phyloP scores from a whole-genome alignment of 1,140 invertebrate species.

The Drosophila saltans region DNA sequence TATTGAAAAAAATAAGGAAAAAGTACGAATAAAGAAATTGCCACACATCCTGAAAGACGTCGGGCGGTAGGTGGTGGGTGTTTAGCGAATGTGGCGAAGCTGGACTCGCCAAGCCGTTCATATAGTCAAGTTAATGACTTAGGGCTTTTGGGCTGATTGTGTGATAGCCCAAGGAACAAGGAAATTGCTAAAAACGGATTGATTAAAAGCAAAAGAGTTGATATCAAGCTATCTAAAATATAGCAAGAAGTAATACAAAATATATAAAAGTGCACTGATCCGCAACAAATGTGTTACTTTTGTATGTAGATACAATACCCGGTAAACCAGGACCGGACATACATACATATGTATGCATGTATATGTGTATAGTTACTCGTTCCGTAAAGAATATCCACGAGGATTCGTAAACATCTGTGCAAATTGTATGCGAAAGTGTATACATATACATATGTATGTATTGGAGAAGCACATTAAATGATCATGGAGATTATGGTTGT shows the following conservation, averaged over 20 bases:
- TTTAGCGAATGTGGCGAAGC: background rate
- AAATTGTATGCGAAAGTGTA: too few relatives aligned
- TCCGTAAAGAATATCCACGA: too few relatives aligned
- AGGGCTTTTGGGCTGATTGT: conserved; percentile 72
- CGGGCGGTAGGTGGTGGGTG: background rate
- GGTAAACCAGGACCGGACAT: too few relatives aligned
- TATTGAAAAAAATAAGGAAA: conserved; percentile 68
- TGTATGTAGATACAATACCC: too few relatives aligned
- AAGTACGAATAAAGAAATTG: conserved; percentile 36
- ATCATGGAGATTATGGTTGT: conserved; percentile 45
- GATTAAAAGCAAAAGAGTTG: conserved; percentile 26
- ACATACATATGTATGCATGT: too few relatives aligned
- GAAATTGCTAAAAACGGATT: conserved; percentile 25
- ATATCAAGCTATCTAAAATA: too few relatives aligned
- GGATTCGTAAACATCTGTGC: background rate
- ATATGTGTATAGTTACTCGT: too few relatives aligned
- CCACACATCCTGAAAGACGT: conserved; percentile 56
- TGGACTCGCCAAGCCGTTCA: conserved; percentile 50
- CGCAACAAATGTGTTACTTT: conserved; percentile 19
- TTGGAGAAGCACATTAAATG: conserved; percentile 30
- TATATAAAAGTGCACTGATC: conserved; percentile 62
- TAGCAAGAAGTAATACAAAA: background rate
- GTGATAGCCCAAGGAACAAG: background rate
- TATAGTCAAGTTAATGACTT: conserved; percentile 81
- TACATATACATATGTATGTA: background rate